Evolutionary conservation across 2,888 invertebrate genomes (phyloP).

Genomic region (Leucophenga montana): DNA sequence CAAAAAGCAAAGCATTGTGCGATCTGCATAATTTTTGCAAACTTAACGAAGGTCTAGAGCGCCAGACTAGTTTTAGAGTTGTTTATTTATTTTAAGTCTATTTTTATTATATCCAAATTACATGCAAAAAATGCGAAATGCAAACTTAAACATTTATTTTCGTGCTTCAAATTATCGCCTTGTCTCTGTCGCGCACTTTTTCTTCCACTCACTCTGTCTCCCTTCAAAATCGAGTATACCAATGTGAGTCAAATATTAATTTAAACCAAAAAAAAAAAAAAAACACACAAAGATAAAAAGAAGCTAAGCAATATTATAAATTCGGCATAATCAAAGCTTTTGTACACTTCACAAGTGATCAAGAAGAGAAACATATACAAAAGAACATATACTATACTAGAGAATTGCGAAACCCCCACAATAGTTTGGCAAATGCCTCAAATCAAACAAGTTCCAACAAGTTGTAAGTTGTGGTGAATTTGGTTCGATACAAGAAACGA

Average conservation of each 20-base stretch:
- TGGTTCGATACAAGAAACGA: too few species aligned
- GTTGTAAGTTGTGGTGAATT: too few species aligned
- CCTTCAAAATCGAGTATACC: slow-evolving; percentile 17
- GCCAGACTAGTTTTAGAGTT: slow-evolving; percentile 63
- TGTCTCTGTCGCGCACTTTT: slow-evolving; percentile 22
- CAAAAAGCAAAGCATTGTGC: slow-evolving; percentile 3
- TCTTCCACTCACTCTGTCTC: slow-evolving; percentile 11
- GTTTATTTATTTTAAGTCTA: not conserved
- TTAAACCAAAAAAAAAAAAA: not conserved
- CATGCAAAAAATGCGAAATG: slow-evolving; percentile 67
- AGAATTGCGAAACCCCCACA: too few species aligned
- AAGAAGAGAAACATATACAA: too few species aligned
- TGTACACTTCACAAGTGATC: too few species aligned
- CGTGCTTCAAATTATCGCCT: slow-evolving; percentile 39
- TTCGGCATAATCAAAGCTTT: too few species aligned
- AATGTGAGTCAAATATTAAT: slow-evolving; percentile 59
- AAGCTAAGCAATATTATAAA: slow-evolving; percentile 16
- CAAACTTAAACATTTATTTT: slow-evolving; percentile 65
- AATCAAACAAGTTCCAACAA: too few species aligned
- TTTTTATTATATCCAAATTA: slow-evolving; percentile 52
- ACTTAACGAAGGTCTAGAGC: slow-evolving; percentile 64
- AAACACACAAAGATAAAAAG: slow-evolving; percentile 31
- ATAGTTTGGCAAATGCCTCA: too few species aligned
- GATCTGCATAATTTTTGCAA: slow-evolving; percentile 68
- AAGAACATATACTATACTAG: too few species aligned